A percentile compares a stretch with the other conserved stretches of the same genome.
Conservation (phyloP, 2,888 invertebrate species). For the Amphipyra berbera region DNA sequence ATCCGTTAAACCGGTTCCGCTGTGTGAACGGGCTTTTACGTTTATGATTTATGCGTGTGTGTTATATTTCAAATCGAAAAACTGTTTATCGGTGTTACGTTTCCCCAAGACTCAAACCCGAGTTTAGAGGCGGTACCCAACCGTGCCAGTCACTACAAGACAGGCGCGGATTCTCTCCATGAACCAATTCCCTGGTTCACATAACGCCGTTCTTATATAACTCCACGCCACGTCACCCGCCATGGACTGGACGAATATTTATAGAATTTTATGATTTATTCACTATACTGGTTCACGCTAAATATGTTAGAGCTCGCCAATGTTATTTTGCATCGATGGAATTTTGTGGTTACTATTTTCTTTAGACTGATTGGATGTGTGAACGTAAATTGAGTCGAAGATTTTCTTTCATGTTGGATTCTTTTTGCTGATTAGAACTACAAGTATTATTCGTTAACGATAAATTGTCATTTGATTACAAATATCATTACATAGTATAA, state of each 20-base stretch:
- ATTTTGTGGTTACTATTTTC: constrained; percentile 7
- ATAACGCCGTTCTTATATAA: constrained; percentile 30
- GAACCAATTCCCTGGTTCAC: constrained; percentile 17
- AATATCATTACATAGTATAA: too few relatives aligned
- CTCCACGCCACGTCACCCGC: constrained; percentile 20
- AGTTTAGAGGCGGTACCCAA: constrained; percentile 6
- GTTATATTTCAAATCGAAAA: not conserved
- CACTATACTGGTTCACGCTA: constrained; percentile 39
- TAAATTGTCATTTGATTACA: too few relatives aligned
- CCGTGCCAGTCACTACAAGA: constrained; percentile 11
- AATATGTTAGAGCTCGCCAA: constrained; percentile 24
- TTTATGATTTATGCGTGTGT: too few relatives aligned
- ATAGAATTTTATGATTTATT: constrained; percentile 51
- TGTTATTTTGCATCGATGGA: constrained; percentile 11
- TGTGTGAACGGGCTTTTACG: too few relatives aligned
- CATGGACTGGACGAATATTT: constrained; percentile 40
- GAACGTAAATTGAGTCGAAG: not conserved
- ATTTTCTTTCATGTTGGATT: too few relatives aligned
- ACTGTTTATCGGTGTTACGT: not conserved
- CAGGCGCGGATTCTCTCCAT: constrained; percentile 1
- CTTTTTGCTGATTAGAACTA: too few relatives aligned
- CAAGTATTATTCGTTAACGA: too few relatives aligned
- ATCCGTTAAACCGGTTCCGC: too few relatives aligned
- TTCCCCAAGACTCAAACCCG: not conserved
- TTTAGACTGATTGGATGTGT: not conserved